A percentile compares a stretch with the other conserved stretches of the same genome.
Conservation (phyloP, 1,140 invertebrate genomes). For the Heliconius hermathena region DNA sequence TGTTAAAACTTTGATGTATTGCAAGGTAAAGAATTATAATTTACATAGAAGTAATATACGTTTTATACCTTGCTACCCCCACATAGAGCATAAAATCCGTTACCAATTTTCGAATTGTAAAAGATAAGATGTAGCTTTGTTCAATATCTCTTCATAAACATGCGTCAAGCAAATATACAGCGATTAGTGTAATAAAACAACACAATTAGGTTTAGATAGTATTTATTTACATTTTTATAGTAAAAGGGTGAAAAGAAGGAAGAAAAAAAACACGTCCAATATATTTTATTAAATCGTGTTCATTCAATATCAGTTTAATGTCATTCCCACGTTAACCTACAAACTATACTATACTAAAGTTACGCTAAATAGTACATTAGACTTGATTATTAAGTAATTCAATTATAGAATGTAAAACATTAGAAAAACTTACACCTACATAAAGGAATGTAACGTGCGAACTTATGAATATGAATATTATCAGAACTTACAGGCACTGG, state of each 20-base stretch:
- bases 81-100: slow-evolving; percentile 4
- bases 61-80: background rate
- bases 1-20: background rate
- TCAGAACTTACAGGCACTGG: slow-evolving; percentile 78
- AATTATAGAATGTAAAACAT: slow-evolving; percentile 38
- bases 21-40: background rate
- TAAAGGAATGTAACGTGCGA: slow-evolving; percentile 58
- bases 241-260: slow-evolving; percentile 52
- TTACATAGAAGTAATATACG: background rate
- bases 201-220: slow-evolving; percentile 52
- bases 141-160: slow-evolving; percentile 15
- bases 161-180: slow-evolving; percentile 39
- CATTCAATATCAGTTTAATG: slow-evolving; percentile 38
- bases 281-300: slow-evolving; percentile 58
- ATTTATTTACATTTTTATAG: slow-evolving; percentile 60
- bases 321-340: slow-evolving; percentile 34
- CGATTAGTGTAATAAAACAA: slow-evolving; percentile 67
- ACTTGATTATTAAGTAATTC: slow-evolving; percentile 40
- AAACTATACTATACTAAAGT: slow-evolving; percentile 17
- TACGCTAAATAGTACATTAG: slow-evolving; percentile 24
- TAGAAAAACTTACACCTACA: slow-evolving; percentile 28
- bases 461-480: slow-evolving; percentile 73
- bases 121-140: background rate
- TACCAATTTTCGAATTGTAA: background rate
- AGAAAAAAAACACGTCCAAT: slow-evolving; percentile 58